Conservation (phyloP, 2,797 vertebrate species). For the Enoplosus armatus region DNA sequence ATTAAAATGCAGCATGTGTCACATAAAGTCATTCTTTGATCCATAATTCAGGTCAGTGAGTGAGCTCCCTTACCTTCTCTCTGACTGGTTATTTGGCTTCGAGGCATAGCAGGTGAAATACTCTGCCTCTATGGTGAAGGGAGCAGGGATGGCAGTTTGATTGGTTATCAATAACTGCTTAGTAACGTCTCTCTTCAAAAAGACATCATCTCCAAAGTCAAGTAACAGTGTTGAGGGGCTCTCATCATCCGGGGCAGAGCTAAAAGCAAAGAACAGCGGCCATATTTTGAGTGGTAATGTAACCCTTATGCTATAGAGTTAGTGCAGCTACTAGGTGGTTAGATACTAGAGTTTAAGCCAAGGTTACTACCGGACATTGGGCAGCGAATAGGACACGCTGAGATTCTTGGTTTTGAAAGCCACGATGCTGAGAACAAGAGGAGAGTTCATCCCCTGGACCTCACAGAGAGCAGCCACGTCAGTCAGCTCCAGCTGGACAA, state of each 20-base stretch:
- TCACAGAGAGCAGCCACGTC: slow-evolving; percentile 87
- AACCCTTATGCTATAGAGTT: background rate
- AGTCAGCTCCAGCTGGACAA: slow-evolving; percentile 85
- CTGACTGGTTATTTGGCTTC: slow-evolving; percentile 44
- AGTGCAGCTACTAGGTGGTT: background rate
- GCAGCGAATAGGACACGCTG: slow-evolving; percentile 84
- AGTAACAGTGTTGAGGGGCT: slow-evolving; percentile 69
- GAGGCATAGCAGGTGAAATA: slow-evolving; percentile 84
- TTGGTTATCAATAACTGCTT: slow-evolving; percentile 90
- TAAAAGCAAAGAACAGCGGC: slow-evolving; percentile 47
- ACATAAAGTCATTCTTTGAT: slow-evolving; percentile 29
- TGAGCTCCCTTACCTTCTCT: slow-evolving; percentile 64
- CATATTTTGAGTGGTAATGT: background rate
- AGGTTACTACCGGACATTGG: slow-evolving; percentile 64
- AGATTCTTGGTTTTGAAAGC: slow-evolving; percentile 85
- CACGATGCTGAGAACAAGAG: slow-evolving; percentile 86
- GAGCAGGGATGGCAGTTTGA: slow-evolving; percentile 84
- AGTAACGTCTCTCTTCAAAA: slow-evolving; percentile 78
- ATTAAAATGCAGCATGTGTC: slow-evolving; percentile 39
- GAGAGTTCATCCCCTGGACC: slow-evolving; percentile 88
- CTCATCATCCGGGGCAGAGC: slow-evolving; percentile 53
- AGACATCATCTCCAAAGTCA: slow-evolving; percentile 88
- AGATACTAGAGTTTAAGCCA: background rate
- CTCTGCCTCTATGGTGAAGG: slow-evolving; percentile 85
- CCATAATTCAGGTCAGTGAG: slow-evolving; percentile 29